Base-by-base conservation (phyloP, 2,113 vertebrate genomes). In the Drymodes brunneopygia region DNA sequence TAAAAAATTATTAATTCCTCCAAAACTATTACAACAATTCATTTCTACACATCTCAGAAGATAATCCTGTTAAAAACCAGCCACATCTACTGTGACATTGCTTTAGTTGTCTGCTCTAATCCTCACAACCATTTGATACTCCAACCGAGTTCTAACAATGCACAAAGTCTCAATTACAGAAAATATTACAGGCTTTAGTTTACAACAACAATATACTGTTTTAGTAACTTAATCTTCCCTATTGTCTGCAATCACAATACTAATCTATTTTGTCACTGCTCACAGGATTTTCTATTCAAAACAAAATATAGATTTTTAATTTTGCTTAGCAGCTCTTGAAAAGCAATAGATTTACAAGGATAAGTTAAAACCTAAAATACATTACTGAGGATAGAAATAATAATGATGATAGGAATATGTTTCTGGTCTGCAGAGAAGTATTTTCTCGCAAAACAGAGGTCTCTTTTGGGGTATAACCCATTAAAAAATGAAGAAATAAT, bases 1-100 rank as follows among this genome's bases (percentile, higher is more conserved):
- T 95, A 96, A 97, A 96, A 97, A 97, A 98, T 97, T 97, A 97
- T 98, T 97, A 97, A 97, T 98, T 97, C 90, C 86, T 96, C 91
- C 44, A 61, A 97, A 98, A 97, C 86, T 97, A 97, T 97, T 96
- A 97, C 66, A 94, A 97, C 92, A 97, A 95, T 97, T 98, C 94
- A 97, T 97, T 98, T 97, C 91, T 97, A 90, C 92, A 95, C 95
- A 97, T 97, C 93, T 96, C 90, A 89, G 88, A 89, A 97, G 96
- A 97, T 97, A 98, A 98, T 98, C 98, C 97, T 97, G 92, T 97
- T 98, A 97, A 97, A 97, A 96, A 95, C 45, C 36, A 80, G 81
- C 35, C 93, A 82, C 75, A 94, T 97, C 82, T 94, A 94, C 86
- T 97, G 71, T 97, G 97, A 96, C 91, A 90, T 69, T 91, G 90